phyloP scores from a whole-genome alignment of 2,113 vertebrate species.

The Protobothrops flavoviridis region DNA sequence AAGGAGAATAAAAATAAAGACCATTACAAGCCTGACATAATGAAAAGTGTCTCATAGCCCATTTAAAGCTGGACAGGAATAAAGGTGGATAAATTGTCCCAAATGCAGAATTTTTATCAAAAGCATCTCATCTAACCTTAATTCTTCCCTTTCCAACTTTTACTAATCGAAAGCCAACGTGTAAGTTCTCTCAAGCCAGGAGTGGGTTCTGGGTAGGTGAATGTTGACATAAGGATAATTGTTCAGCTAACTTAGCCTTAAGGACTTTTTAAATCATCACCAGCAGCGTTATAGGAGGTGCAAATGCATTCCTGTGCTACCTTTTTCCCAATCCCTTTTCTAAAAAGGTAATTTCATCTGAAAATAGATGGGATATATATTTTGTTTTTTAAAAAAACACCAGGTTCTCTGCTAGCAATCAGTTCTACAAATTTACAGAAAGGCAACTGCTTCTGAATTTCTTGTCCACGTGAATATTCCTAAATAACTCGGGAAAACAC shows the following conservation, averaged over 20 bases:
- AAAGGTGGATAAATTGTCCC: background rate
- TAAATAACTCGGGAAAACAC: constrained; percentile 17
- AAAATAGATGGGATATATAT: background rate
- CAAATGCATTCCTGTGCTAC: background rate
- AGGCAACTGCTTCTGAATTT: background rate
- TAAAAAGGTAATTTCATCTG: background rate
- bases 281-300: background rate
- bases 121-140: background rate
- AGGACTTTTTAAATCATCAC: background rate
- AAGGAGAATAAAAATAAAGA: background rate
- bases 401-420: background rate
- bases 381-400: background rate
- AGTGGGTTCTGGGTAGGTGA: background rate
- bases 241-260: background rate
- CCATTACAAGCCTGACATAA: background rate
- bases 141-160: background rate
- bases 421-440: background rate
- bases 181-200: background rate
- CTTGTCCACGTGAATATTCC: background rate
- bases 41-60: background rate
- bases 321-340: background rate
- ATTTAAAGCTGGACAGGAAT: background rate
- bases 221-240: background rate
- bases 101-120: background rate
- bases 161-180: background rate